These are phyloP conservation scores for Drosophila azteca DNA, from an alignment of 1,140 invertebrate species.

Conservation along the genomic window DNA sequence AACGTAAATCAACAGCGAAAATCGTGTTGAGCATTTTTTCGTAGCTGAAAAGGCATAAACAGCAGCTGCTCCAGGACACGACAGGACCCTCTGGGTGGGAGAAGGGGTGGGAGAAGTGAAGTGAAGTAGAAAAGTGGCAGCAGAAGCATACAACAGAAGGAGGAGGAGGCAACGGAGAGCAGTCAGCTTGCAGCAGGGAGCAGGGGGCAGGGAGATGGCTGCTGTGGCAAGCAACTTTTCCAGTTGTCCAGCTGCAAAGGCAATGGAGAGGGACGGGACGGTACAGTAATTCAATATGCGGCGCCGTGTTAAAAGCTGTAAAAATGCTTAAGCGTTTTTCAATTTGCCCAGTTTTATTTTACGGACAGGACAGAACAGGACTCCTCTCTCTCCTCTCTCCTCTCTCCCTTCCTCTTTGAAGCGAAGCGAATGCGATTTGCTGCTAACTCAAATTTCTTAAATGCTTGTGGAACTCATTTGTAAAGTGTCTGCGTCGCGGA, in stretches of 20 bases:
- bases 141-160: slow-evolving; percentile 27
- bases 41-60: slow-evolving; percentile 48
- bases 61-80: slow-evolving; percentile 22
- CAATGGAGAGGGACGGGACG: slow-evolving; percentile 15
- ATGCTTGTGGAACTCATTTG: slow-evolving; percentile 62
- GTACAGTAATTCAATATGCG: slow-evolving; percentile 81
- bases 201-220: slow-evolving; percentile 4
- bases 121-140: slow-evolving; percentile 57
- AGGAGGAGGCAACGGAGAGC: slow-evolving; percentile 1
- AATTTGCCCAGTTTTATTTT: slow-evolving; percentile 78
- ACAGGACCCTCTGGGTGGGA: slow-evolving; percentile 3
- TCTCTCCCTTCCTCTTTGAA: too few species aligned
- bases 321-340: slow-evolving; percentile 81
- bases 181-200: neutral
- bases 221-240: slow-evolving; percentile 26
- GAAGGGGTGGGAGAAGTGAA: slow-evolving; percentile 5
- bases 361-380: slow-evolving; percentile 21
- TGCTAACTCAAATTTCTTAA: slow-evolving; percentile 69
- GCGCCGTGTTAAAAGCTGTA: slow-evolving; percentile 78
- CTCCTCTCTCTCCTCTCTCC: slow-evolving; percentile 9
- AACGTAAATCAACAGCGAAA: slow-evolving; percentile 81
- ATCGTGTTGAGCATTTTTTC: slow-evolving; percentile 78
- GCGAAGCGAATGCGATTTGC: slow-evolving; percentile 69
- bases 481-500: slow-evolving; percentile 33
- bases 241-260: slow-evolving; percentile 37